These are phyloP conservation scores for Cryptoleucopteryx plumbea DNA, from an alignment of 2,113 vertebrate genomes.

Conservation along the genomic window DNA sequence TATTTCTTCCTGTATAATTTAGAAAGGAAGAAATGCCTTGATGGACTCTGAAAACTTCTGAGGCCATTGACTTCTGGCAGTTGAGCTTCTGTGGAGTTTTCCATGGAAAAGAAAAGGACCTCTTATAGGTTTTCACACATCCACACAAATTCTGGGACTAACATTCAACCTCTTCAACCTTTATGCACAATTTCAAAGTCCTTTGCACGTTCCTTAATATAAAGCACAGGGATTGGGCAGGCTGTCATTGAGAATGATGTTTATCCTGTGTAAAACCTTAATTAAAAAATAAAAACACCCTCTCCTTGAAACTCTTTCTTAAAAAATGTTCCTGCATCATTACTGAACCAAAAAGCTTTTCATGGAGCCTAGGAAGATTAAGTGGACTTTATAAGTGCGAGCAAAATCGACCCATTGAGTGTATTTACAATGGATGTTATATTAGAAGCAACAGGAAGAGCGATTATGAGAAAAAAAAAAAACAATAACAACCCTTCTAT, in stretches of 20 bases:
- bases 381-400: background rate
- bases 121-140: background rate
- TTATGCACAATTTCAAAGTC: background rate
- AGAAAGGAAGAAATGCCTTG: background rate
- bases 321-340: background rate
- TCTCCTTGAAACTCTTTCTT: background rate
- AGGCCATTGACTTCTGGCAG: background rate
- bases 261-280: background rate
- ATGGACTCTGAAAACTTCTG: background rate
- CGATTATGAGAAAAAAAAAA: background rate
- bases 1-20: background rate
- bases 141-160: background rate
- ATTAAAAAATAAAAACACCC: background rate
- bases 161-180: background rate
- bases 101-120: background rate
- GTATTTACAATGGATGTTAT: background rate
- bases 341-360: background rate
- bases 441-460: background rate
- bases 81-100: background rate
- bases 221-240: background rate
- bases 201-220: background rate
- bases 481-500: background rate
- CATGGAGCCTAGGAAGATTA: background rate
- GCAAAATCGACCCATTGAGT: background rate
- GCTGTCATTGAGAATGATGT: background rate